Conservation (phyloP, 1,140 invertebrate genomes). For the Cherax quadricarinatus region DNA sequence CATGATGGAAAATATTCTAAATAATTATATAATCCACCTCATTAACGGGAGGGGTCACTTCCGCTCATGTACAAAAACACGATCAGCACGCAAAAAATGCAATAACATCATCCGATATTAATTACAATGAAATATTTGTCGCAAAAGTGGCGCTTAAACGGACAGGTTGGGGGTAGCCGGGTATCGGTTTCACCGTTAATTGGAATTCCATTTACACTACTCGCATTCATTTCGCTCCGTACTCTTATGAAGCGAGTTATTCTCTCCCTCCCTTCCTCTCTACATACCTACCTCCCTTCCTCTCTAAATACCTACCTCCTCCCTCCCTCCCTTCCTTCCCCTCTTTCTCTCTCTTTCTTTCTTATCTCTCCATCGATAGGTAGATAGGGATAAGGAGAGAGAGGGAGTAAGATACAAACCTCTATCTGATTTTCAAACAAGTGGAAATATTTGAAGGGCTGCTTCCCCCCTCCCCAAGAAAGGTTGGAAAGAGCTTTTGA, state of each 20-base stretch:
- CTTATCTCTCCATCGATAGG: neutral
- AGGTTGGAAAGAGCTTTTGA: too few relatives aligned
- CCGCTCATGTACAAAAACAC: neutral
- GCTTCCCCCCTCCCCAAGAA: too few relatives aligned
- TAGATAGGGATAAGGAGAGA: too few relatives aligned
- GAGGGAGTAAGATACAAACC: too few relatives aligned
- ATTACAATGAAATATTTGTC: slow-evolving; percentile 27
- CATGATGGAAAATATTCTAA: too few relatives aligned
- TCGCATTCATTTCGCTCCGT: neutral
- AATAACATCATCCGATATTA: slow-evolving; percentile 20
- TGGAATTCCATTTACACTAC: slow-evolving; percentile 37
- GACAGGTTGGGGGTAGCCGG: neutral
- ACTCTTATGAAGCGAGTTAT: neutral
- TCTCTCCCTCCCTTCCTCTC: neutral
- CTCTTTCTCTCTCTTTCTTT: neutral
- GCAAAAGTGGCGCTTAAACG: slow-evolving; percentile 19
- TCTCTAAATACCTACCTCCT: neutral
- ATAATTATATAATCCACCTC: too few relatives aligned
- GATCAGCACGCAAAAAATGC: neutral
- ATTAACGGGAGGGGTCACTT: too few relatives aligned
- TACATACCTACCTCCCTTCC: neutral
- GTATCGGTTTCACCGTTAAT: slow-evolving; percentile 32
- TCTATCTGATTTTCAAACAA: too few relatives aligned
- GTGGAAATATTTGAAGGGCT: too few relatives aligned
- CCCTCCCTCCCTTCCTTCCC: neutral